These are phyloP conservation scores for Melozone crissalis DNA, from an alignment of 2,113 vertebrate genomes.

Conservation along the genomic window DNA sequence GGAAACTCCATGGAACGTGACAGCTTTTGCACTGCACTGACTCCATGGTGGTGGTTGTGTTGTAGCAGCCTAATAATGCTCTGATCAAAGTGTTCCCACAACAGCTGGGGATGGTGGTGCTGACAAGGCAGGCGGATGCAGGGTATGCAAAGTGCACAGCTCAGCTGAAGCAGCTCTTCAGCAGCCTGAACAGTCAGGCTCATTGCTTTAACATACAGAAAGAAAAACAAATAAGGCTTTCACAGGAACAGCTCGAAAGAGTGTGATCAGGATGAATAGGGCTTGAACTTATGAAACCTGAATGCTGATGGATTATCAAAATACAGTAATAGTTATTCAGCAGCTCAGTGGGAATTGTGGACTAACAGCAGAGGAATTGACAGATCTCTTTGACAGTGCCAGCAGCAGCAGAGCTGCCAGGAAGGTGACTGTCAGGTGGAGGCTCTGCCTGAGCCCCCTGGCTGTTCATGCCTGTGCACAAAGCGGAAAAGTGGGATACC, in stretches of 20 bases:
- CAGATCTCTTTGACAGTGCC: background rate
- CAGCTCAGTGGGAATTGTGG: background rate
- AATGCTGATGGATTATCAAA: background rate
- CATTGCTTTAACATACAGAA: background rate
- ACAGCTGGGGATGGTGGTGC: background rate
- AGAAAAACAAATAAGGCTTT: background rate
- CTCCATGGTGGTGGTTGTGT: background rate
- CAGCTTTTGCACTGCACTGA: background rate
- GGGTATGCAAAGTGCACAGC: background rate
- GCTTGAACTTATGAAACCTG: background rate
- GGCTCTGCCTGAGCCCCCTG: background rate
- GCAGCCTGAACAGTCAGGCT: background rate
- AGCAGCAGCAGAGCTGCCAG: background rate
- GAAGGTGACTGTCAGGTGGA: background rate
- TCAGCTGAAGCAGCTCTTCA: conserved; percentile 31
- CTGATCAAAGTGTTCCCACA: background rate
- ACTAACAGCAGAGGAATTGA: background rate
- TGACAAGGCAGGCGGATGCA: conserved; percentile 18
- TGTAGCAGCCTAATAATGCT: background rate
- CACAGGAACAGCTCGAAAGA: background rate
- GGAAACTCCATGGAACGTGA: background rate
- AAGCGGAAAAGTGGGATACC: background rate
- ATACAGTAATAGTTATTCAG: background rate
- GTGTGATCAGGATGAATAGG: background rate
- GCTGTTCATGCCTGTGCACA: background rate